Conservation (phyloP, 2,797 vertebrate genomes). For the Pangasius larnaudii region DNA sequence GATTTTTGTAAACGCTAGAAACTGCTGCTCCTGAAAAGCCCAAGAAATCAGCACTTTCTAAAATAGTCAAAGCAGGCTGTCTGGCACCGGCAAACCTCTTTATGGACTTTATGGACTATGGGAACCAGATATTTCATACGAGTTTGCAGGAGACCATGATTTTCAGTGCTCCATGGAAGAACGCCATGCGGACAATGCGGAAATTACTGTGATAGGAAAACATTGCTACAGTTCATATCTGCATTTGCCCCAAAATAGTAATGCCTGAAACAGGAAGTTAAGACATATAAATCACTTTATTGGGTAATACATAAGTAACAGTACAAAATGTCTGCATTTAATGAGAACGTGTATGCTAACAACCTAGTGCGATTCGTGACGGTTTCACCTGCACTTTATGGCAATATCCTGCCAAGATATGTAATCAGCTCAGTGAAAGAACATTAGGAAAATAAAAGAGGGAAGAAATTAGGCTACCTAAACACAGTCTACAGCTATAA, state of each 20-base stretch:
- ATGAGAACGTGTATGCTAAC: conserved; percentile 27
- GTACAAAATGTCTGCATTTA: conserved; percentile 44
- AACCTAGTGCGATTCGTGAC: not conserved
- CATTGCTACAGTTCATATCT: not conserved
- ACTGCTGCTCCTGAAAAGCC: not conserved
- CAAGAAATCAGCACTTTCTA: not conserved
- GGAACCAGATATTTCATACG: too few relatives aligned
- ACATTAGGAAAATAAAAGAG: not conserved
- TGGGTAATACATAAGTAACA: conserved; percentile 44
- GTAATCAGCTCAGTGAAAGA: not conserved
- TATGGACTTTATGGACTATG: too few relatives aligned
- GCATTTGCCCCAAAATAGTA: not conserved
- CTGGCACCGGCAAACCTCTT: too few relatives aligned
- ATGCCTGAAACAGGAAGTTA: not conserved
- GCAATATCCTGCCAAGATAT: not conserved
- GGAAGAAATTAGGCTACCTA: conserved; percentile 4
- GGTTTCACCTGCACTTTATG: conserved; percentile 1
- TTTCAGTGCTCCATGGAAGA: not conserved
- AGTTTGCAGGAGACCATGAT: not conserved
- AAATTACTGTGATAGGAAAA: not conserved
- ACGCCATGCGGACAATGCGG: too few relatives aligned
- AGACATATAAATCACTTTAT: conserved; percentile 59
- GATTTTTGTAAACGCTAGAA: not conserved
- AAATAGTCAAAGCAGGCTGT: not conserved
- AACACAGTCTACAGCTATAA: conserved; percentile 31